phyloP scores from a whole-genome alignment of 2,888 invertebrate genomes.

The Chrysolina americana region DNA sequence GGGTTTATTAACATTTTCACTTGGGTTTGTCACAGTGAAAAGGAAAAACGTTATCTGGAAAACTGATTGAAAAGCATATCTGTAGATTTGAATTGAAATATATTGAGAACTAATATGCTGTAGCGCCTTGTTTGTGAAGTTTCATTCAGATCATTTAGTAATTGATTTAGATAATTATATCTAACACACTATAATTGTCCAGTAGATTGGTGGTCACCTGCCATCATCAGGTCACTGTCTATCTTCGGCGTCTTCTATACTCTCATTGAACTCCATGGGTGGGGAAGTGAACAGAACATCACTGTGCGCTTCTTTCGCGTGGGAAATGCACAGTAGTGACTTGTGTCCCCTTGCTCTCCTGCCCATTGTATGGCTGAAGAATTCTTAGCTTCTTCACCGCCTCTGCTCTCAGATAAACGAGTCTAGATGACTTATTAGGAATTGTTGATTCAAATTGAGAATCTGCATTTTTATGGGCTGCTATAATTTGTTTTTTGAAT shows the following conservation, averaged over 20 bases:
- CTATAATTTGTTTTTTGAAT: slow-evolving; percentile 22
- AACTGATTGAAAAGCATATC: no score
- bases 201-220: slow-evolving; percentile 47
- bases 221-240: slow-evolving; percentile 50
- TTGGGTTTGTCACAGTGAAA: neutral
- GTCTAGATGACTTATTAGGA: slow-evolving; percentile 32
- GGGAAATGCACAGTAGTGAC: slow-evolving; percentile 78
- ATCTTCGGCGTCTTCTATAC: slow-evolving; percentile 49
- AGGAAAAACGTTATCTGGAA: no score
- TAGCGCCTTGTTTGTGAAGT: neutral
- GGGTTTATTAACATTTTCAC: neutral
- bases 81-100: no score
- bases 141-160: slow-evolving; percentile 31
- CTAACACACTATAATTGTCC: slow-evolving; percentile 47
- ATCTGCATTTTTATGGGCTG: slow-evolving; percentile 28
- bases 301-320: slow-evolving; percentile 73
- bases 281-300: slow-evolving; percentile 60
- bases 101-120: no score
- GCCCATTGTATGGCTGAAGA: slow-evolving; percentile 48
- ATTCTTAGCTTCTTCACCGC: slow-evolving; percentile 63
- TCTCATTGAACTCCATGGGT: slow-evolving; percentile 56
- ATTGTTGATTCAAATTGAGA: slow-evolving; percentile 35
- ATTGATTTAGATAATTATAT: slow-evolving; percentile 20
- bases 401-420: slow-evolving; percentile 45
- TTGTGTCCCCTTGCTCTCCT: slow-evolving; percentile 65